Conservation (phyloP, 2,888 invertebrate species). For the Achlya flavicornis region DNA sequence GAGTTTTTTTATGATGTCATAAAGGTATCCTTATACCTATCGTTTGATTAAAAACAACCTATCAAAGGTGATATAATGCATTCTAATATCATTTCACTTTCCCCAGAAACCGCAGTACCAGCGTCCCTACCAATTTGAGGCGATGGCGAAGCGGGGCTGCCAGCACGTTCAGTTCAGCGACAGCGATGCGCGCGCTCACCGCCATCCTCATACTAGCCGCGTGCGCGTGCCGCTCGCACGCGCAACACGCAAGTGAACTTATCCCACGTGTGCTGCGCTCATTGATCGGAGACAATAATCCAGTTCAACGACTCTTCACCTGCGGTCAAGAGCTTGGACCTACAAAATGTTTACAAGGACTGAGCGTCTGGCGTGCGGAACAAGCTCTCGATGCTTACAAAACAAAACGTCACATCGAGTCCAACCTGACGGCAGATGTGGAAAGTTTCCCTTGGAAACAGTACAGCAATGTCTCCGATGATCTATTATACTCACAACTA, state of each 20-base stretch:
- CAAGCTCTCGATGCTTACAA: slow-evolving; percentile 47
- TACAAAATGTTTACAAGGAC: slow-evolving; percentile 82
- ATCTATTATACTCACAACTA: slow-evolving; percentile 76
- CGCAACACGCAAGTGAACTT: slow-evolving; percentile 45
- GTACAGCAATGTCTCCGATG: slow-evolving; percentile 70
- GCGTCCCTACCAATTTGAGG: slow-evolving; percentile 51
- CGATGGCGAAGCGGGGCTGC: slow-evolving; percentile 41
- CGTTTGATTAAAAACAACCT: background rate
- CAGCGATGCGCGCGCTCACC: slow-evolving; percentile 77
- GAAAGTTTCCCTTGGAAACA: slow-evolving; percentile 71
- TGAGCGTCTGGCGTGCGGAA: slow-evolving; percentile 80
- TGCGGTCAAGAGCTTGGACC: slow-evolving; percentile 69
- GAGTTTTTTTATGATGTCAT: background rate
- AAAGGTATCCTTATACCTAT: background rate
- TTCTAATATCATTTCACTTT: slow-evolving; percentile 23
- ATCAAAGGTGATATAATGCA: background rate
- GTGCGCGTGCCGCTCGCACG: slow-evolving; percentile 53
- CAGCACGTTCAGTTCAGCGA: slow-evolving; percentile 61
- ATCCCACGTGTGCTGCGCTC: slow-evolving; percentile 41
- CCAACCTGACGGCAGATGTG: slow-evolving; percentile 55
- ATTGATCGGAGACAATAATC: slow-evolving; percentile 37
- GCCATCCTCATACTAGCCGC: slow-evolving; percentile 61
- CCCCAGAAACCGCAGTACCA: slow-evolving; percentile 40
- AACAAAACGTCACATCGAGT: slow-evolving; percentile 30
- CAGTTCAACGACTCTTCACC: slow-evolving; percentile 42